Conservation (phyloP, 2,888 invertebrate species). For the Himalopsyche tibetana region DNA sequence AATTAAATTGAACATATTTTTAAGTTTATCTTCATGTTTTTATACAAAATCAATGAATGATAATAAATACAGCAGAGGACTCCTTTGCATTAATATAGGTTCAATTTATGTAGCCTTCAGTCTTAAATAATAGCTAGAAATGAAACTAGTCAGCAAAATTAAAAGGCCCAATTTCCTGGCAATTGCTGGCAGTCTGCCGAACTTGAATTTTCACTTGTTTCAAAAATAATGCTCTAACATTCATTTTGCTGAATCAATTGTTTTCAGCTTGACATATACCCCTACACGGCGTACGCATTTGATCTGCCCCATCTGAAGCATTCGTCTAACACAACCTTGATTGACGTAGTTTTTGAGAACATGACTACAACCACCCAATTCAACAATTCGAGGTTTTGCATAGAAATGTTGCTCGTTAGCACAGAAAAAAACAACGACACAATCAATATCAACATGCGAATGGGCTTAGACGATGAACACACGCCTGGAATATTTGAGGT, state of each 20-base stretch:
- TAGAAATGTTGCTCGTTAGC: constrained; percentile 77
- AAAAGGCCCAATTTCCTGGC: too few relatives aligned
- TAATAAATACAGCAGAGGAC: too few relatives aligned
- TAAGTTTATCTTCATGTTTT: too few relatives aligned
- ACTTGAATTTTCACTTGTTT: too few relatives aligned
- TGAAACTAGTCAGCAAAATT: too few relatives aligned
- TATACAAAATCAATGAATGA: too few relatives aligned
- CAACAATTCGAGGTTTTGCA: constrained; percentile 78
- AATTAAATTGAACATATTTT: too few relatives aligned
- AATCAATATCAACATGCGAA: constrained; percentile 73
- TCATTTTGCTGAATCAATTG: neutral
- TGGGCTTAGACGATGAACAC: constrained; percentile 84
- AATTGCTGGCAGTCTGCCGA: too few relatives aligned
- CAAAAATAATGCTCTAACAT: too few relatives aligned
- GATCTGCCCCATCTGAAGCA: constrained; percentile 81
- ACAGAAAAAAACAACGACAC: constrained; percentile 71
- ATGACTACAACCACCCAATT: constrained; percentile 73
- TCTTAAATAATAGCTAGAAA: too few relatives aligned
- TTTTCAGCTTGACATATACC: constrained; percentile 76
- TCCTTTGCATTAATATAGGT: too few relatives aligned
- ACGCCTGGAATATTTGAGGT: constrained; percentile 86
- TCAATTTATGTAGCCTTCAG: too few relatives aligned
- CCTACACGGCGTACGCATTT: constrained; percentile 74
- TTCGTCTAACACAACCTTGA: constrained; percentile 80
- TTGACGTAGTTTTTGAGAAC: constrained; percentile 79